Percentiles rank a stretch among this genome's conserved stretches.
Conservation (phyloP, 2,113 vertebrate genomes). For the Pitta sordida region DNA sequence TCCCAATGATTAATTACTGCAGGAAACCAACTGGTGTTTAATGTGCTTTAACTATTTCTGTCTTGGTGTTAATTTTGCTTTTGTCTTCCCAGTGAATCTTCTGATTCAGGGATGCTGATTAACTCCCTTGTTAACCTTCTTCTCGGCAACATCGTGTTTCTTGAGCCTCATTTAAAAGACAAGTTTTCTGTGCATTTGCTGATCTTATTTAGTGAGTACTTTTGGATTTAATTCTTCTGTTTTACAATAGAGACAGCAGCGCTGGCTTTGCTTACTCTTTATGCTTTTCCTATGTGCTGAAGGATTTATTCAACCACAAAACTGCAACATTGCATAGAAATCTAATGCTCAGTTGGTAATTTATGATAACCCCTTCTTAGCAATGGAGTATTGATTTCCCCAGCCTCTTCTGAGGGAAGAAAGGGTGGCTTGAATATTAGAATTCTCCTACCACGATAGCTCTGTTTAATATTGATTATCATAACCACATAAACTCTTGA, state of each 20-base stretch:
- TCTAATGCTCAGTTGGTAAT: conserved; percentile 32
- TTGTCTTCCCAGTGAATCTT: neutral
- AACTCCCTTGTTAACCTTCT: neutral
- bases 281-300: neutral
- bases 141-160: neutral
- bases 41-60: neutral
- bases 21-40: neutral
- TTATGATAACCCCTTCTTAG: conserved; percentile 51
- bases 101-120: neutral
- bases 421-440: conserved; percentile 28
- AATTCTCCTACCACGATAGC: neutral
- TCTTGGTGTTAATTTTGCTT: neutral
- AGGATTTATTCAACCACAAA: neutral
- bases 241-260: neutral
- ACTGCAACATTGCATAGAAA: neutral
- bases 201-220: neutral
- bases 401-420: neutral
- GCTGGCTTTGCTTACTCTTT: neutral
- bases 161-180: neutral
- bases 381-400: conserved; percentile 44
- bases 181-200: neutral
- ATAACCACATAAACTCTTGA: conserved; percentile 37
- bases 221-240: neutral
- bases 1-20: neutral
- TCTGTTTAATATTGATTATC: conserved; percentile 54